Evolutionary conservation across 2,888 invertebrate species (phyloP), one percentile per base, ranked within the genome.

Genomic region (Timandra comae): DNA sequence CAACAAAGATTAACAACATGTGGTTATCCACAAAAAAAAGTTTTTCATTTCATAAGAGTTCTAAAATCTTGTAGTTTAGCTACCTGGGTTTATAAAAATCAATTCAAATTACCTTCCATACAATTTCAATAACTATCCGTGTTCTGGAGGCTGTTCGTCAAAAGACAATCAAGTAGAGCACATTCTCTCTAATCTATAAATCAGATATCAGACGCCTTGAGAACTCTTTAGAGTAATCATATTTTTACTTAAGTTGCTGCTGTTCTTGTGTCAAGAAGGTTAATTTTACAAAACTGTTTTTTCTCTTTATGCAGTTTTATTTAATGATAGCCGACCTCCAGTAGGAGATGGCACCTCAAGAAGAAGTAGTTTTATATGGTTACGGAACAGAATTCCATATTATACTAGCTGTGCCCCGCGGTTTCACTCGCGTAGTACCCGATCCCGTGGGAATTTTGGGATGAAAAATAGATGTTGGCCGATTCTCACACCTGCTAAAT

Each of bases 121-220:
- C 3, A 8, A 12, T 20, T 16, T 30, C 24, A 13, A 32, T 23
- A 40, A 30, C 29, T 53, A 16, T 5, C 3, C 3, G 4, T 6
- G 6, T 16, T 16, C 16, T 6, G 9, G 7, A 10, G 56, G 65
- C 59, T 61, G 56, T 79, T 61, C 58, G 64, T 76, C 77, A 73
- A 46, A 56, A 55, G 42, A 63, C 76, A 80, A 80, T 81, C 80
- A 72, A 62, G 33, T 65, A 69, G 71, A 80, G 72, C 71, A 66
- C 69, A 67, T 65, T 69, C 61, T 59, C 56, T 43, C 55, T 62
- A 55, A 68, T 56, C 54, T 55, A 76, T 80, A 81, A 74, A 80
- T 81, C 81, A 74, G 44, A 29, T 35, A 69, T 71, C 69, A 64
- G 65, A 65, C 63, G 63, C 56, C 52, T 49, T 63, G 50, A 43